phyloP scores from a whole-genome alignment of 2,797 vertebrate species.

The Carapus acus region DNA sequence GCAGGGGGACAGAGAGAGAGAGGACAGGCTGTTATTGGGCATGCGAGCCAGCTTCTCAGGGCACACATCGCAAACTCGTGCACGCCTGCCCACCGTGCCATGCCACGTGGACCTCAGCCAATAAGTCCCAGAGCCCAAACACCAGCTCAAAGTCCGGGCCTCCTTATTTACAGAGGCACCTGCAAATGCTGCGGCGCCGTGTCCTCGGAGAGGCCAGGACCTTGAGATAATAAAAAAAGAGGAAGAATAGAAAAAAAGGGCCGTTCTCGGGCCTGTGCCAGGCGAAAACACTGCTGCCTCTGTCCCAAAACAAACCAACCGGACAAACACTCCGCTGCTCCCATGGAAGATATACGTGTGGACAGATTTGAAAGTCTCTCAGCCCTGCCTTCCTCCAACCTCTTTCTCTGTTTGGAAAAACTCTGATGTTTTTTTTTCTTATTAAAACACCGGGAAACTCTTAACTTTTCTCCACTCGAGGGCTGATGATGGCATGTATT shows the following conservation, averaged over 20 bases:
- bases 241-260: no score
- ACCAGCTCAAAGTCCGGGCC: conserved; percentile 32
- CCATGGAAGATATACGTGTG: conserved; percentile 26
- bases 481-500: conserved; percentile 57
- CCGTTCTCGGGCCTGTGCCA: not conserved
- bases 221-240: conserved; percentile 13
- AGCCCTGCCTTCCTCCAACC: conserved; percentile 21
- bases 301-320: not conserved
- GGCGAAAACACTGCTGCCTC: conserved; percentile 3
- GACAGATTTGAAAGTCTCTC: conserved; percentile 38
- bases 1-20: conserved; percentile 5
- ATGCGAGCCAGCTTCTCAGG: conserved; percentile 10
- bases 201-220: conserved; percentile 24
- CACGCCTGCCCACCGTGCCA: no score
- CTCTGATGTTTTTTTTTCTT: no score
- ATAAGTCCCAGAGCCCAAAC: conserved; percentile 29
- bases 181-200: conserved; percentile 20
- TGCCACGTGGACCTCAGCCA: conserved; percentile 18
- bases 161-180: conserved; percentile 38
- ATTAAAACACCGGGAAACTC: conserved; percentile 12
- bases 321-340: conserved; percentile 28
- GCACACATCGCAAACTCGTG: conserved; percentile 35
- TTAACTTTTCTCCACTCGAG: conserved; percentile 51
- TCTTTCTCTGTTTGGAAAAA: no score
- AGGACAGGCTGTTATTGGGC: conserved; percentile 31